A percentile compares a stretch with the other conserved stretches of the same genome.
phyloP scores from a whole-genome alignment of 2,888 invertebrate species.

The Rhingia campestris region DNA sequence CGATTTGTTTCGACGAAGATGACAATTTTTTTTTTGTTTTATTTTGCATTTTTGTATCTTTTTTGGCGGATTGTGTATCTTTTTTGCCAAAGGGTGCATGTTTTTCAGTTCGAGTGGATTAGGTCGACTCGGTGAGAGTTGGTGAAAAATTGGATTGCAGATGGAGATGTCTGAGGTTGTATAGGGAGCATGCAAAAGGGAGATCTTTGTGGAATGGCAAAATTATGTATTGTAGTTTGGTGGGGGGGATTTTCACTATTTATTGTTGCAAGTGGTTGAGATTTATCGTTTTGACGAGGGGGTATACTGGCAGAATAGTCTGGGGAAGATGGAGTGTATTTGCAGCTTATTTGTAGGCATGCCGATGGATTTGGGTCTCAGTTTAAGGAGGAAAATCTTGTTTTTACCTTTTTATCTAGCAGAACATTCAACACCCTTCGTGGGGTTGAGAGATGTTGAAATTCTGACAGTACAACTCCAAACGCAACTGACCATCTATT shows the following conservation, averaged over 20 bases:
- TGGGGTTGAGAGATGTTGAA: too few species aligned
- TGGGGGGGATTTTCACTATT: conserved; percentile 11
- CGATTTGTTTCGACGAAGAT: conserved; percentile 51
- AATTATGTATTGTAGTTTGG: background rate
- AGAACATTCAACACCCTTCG: too few species aligned
- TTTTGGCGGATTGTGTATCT: conserved; percentile 6
- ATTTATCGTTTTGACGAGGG: too few species aligned
- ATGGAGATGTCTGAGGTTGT: background rate
- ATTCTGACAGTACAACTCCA: too few species aligned
- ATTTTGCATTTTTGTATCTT: too few species aligned
- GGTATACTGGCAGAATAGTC: too few species aligned
- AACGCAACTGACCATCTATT: too few species aligned
- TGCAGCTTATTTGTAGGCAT: too few species aligned
- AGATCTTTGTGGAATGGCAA: background rate
- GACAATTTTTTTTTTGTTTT: conserved; percentile 30
- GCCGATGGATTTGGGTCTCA: too few species aligned
- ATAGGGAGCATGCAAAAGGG: conserved; percentile 3
- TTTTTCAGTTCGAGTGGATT: conserved; percentile 28
- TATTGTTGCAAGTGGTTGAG: background rate
- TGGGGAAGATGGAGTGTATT: too few species aligned
- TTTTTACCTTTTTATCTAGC: too few species aligned
- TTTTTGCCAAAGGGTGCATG: conserved; percentile 38
- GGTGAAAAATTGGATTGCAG: conserved; percentile 31
- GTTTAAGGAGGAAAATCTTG: too few species aligned
- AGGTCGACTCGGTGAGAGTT: conserved; percentile 13